phyloP scores from a whole-genome alignment of 2,888 invertebrate species.

The Ochropleura plecta region DNA sequence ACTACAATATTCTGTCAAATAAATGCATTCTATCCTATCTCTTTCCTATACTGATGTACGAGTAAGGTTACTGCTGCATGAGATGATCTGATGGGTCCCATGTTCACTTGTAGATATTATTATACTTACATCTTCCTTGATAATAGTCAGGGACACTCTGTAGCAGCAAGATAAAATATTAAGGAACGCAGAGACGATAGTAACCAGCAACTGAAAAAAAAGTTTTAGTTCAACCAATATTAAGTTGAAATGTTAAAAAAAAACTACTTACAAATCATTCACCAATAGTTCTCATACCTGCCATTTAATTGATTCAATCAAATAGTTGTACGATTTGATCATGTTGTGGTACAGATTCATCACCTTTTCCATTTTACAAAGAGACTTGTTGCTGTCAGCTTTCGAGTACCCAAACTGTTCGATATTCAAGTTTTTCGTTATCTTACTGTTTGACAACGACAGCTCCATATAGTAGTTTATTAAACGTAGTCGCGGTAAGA shows the following conservation, averaged over 20 bases:
- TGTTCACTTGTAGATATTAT: neutral
- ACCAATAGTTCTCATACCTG: slow-evolving; percentile 72
- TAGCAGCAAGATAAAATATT: slow-evolving; percentile 72
- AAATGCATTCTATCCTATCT: neutral
- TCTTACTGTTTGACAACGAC: slow-evolving; percentile 64
- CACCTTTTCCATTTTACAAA: slow-evolving; percentile 74
- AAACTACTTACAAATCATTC: neutral
- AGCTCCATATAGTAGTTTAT: slow-evolving; percentile 77
- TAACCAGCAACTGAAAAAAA: slow-evolving; percentile 63
- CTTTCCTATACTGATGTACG: neutral
- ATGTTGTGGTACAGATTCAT: slow-evolving; percentile 79
- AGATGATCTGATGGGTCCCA: neutral
- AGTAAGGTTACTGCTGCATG: neutral
- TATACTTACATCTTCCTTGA: slow-evolving; percentile 72
- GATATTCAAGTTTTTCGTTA: slow-evolving; percentile 58
- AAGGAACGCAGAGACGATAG: slow-evolving; percentile 74
- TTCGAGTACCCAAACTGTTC: slow-evolving; percentile 65
- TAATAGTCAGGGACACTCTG: slow-evolving; percentile 69
- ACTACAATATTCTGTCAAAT: too few relatives aligned
- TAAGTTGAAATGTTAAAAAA: neutral
- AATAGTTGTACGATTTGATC: slow-evolving; percentile 75
- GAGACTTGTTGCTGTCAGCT: slow-evolving; percentile 60
- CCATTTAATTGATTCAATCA: slow-evolving; percentile 82
- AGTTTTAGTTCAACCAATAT: neutral
- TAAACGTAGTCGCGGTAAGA: slow-evolving; percentile 74